These are phyloP conservation scores for Perognathus longimembris DNA, from an alignment of 2,113 vertebrate species.

Conservation along the genomic window DNA sequence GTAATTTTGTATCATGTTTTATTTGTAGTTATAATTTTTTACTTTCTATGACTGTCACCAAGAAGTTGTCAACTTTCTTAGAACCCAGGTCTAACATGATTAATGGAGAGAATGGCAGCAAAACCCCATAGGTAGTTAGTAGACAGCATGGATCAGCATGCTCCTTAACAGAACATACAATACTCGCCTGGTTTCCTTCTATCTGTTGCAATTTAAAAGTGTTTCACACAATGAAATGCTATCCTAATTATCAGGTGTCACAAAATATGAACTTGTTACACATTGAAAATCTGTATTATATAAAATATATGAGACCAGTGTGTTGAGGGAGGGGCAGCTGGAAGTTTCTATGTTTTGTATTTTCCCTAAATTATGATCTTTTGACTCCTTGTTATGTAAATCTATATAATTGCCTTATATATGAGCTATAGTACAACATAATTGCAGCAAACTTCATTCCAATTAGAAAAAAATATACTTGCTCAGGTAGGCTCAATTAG, in stretches of 20 bases:
- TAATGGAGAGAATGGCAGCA: background rate
- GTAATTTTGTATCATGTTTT: background rate
- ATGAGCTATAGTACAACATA: background rate
- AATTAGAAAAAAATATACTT: constrained; percentile 35
- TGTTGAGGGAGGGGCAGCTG: too few relatives aligned
- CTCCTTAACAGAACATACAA: background rate
- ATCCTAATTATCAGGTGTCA: background rate
- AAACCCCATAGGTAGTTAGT: background rate
- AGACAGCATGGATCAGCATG: too few relatives aligned
- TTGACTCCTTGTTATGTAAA: background rate
- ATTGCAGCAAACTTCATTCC: background rate
- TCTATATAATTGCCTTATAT: background rate
- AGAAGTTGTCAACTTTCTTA: background rate
- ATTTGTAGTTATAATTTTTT: background rate
- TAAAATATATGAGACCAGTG: background rate
- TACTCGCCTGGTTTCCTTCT: background rate
- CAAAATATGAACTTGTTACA: background rate
- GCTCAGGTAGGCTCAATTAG: background rate
- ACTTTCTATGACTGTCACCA: background rate
- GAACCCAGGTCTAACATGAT: background rate
- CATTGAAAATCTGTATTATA: too few relatives aligned
- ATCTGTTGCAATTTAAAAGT: background rate
- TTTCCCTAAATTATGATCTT: background rate
- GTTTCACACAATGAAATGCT: background rate
- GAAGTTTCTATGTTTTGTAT: background rate